Percentiles rank a stretch among this genome's conserved stretches.
These are phyloP conservation scores for Procambarus clarkii DNA, from an alignment of 1,140 invertebrate species.

Conservation along the genomic window DNA sequence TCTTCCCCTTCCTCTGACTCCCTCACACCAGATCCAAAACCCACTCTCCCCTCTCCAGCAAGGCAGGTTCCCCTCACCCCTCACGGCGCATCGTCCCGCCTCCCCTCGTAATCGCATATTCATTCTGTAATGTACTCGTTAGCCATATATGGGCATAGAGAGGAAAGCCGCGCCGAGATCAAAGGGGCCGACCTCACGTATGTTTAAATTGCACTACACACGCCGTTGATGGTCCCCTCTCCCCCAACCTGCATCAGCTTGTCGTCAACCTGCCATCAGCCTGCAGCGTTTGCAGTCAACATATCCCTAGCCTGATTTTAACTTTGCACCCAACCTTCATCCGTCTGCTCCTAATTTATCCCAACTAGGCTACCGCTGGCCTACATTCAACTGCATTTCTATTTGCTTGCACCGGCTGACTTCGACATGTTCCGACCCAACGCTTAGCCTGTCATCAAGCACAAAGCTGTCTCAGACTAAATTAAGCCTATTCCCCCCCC, in stretches of 20 bases:
- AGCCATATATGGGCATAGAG: slow-evolving; percentile 66
- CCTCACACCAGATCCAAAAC: not conserved
- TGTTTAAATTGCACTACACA: slow-evolving; percentile 66
- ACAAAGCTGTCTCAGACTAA: no score
- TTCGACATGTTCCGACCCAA: no score
- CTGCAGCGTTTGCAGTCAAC: not conserved
- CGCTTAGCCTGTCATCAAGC: no score
- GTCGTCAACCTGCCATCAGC: not conserved
- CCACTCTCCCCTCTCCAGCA: not conserved
- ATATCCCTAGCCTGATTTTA: not conserved
- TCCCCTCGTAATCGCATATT: slow-evolving; percentile 69
- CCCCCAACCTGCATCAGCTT: not conserved
- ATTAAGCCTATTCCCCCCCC: no score
- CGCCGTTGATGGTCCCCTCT: not conserved
- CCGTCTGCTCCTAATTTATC: not conserved
- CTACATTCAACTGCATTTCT: not conserved
- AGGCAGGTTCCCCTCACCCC: slow-evolving; percentile 13
- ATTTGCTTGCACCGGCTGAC: no score
- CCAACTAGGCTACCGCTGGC: not conserved
- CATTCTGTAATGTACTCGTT: slow-evolving; percentile 69
- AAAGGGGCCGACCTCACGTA: slow-evolving; percentile 59
- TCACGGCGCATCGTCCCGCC: slow-evolving; percentile 28
- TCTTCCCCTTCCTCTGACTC: not conserved
- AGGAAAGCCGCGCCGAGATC: slow-evolving; percentile 47
- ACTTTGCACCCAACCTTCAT: not conserved